These are phyloP conservation scores for Luperina testacea DNA, from an alignment of 2,888 invertebrate genomes.

Conservation along the genomic window DNA sequence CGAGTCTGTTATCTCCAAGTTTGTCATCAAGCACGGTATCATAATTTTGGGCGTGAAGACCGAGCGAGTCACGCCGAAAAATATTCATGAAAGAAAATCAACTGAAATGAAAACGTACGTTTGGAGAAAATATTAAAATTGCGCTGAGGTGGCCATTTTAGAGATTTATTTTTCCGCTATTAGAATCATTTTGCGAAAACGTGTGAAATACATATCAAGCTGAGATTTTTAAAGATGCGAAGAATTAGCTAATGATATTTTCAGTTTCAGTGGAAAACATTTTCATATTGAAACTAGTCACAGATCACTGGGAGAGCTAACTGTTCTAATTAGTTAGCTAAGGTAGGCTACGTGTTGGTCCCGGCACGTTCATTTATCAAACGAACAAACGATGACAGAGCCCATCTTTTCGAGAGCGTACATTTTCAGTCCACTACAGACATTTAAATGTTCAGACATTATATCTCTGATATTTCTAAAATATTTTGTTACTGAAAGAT, in stretches of 20 bases:
- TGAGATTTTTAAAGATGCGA: slow-evolving; percentile 5
- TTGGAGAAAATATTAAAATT: slow-evolving; percentile 51
- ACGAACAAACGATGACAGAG: slow-evolving; percentile 48
- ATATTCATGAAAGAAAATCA: slow-evolving; percentile 49
- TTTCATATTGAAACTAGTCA: slow-evolving; percentile 14
- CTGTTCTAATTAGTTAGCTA: slow-evolving; percentile 43
- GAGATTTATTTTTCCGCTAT: slow-evolving; percentile 45
- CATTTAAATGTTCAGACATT: slow-evolving; percentile 64
- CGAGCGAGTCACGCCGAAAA: slow-evolving; percentile 27
- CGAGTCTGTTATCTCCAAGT: slow-evolving; percentile 41
- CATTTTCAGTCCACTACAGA: slow-evolving; percentile 52
- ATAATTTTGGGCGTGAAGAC: slow-evolving; percentile 41
- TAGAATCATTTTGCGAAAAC: slow-evolving; percentile 27
- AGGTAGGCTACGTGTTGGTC: slow-evolving; percentile 23
- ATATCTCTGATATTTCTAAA: slow-evolving; percentile 82
- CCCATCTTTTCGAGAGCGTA: slow-evolving; percentile 38
- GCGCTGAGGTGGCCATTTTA: slow-evolving; percentile 40
- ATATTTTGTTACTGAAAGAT: slow-evolving; percentile 85
- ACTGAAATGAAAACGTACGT: slow-evolving; percentile 37
- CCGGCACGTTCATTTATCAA: slow-evolving; percentile 39
- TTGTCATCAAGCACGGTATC: slow-evolving; percentile 46
- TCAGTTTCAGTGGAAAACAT: neutral
- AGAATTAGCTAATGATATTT: slow-evolving; percentile 29
- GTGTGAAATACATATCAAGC: slow-evolving; percentile 10
- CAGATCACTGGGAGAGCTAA: slow-evolving; percentile 30